Conservation (phyloP, 2,888 invertebrate species). For the Corbicula japonica region DNA sequence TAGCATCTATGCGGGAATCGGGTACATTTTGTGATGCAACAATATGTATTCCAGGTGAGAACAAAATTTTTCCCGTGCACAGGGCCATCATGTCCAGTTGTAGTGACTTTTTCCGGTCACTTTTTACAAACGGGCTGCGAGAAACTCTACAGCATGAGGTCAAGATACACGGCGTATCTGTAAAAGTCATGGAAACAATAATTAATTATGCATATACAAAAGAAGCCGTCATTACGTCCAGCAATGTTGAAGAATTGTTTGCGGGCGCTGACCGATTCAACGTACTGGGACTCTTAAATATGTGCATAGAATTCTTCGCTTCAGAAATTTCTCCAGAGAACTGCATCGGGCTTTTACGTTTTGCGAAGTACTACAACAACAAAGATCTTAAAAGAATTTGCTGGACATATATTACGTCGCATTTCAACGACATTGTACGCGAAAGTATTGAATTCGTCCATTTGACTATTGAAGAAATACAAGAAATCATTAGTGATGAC, state of each 20-base stretch:
- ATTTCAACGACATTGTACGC: constrained; percentile 75
- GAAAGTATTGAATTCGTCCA: constrained; percentile 75
- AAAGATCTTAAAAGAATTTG: constrained; percentile 91
- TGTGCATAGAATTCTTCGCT: constrained; percentile 93
- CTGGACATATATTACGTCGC: constrained; percentile 90
- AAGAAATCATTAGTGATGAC: constrained; percentile 88
- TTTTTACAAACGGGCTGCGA: constrained; percentile 93
- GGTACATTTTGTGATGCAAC: constrained; percentile 90
- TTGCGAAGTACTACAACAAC: constrained; percentile 93
- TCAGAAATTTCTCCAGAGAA: constrained; percentile 91
- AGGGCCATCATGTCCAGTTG: constrained; percentile 89
- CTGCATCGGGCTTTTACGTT: constrained; percentile 94
- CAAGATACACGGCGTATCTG: constrained; percentile 71
- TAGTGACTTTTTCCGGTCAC: constrained; percentile 95
- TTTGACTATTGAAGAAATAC: constrained; percentile 87
- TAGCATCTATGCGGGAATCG: constrained; percentile 87
- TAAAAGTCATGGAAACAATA: constrained; percentile 70
- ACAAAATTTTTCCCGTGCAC: constrained; percentile 93
- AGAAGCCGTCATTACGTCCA: constrained; percentile 89
- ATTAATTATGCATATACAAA: constrained; percentile 91
- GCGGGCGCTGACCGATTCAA: constrained; percentile 92
- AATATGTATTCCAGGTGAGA: constrained; percentile 91
- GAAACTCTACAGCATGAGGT: constrained; percentile 82
- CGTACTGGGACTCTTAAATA: constrained; percentile 92
- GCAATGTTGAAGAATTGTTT: constrained; percentile 91